Evolutionary conservation across 2,888 invertebrate species (phyloP).

Genomic region (Entomobrya proxima): DNA sequence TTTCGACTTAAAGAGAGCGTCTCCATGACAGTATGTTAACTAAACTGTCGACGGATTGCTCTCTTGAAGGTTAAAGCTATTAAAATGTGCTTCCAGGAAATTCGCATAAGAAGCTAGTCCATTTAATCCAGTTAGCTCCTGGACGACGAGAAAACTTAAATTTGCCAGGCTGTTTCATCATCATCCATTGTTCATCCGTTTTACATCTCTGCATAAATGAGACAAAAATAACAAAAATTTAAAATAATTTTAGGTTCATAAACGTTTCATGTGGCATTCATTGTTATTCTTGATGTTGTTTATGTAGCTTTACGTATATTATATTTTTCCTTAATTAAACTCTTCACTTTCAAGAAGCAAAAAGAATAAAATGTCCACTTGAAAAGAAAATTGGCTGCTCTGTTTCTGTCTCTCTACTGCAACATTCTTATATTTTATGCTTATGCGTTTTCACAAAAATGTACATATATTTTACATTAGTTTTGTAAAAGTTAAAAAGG

Average conservation of each 20-base stretch:
- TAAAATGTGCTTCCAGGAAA: constrained; percentile 22
- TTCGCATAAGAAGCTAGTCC: no score
- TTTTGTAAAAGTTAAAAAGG: background rate
- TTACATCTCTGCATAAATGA: no score
- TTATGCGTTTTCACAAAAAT: background rate
- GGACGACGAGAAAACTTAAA: no score
- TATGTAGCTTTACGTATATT: no score
- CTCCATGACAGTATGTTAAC: constrained; percentile 98
- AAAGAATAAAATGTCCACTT: background rate
- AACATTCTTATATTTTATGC: background rate
- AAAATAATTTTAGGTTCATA: no score
- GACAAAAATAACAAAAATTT: no score
- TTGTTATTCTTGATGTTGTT: no score
- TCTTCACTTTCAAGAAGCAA: background rate
- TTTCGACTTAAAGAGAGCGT: constrained; percentile 97
- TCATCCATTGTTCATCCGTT: no score
- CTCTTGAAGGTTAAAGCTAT: constrained; percentile 83
- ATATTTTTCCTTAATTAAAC: background rate
- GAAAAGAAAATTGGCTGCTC: background rate
- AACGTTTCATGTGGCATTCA: no score
- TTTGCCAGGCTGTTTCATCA: no score
- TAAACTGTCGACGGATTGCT: constrained; percentile 99
- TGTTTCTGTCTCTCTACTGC: background rate
- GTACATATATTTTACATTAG: background rate
- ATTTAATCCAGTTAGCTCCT: background rate